Conservation (phyloP, 2,113 vertebrate species). For the Odobenus rosmarus region DNA sequence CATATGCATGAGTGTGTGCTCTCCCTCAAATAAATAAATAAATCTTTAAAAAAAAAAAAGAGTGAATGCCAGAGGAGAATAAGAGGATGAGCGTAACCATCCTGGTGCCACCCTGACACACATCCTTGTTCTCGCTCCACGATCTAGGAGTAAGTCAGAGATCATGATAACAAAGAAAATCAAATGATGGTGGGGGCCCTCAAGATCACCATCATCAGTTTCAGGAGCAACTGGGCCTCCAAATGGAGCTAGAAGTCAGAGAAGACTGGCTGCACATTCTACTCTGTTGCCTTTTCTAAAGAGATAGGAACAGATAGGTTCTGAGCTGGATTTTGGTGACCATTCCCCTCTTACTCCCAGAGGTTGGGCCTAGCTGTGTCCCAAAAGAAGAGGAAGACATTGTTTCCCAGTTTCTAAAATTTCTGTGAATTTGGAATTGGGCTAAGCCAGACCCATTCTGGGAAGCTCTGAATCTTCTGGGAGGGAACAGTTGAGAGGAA, state of each 20-base stretch:
- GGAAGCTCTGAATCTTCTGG: conserved; percentile 24
- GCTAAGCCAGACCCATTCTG: conserved; percentile 7
- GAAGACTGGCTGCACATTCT: too few species aligned
- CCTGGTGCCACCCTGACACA: not conserved
- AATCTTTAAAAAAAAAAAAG: not conserved
- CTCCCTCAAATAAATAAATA: not conserved
- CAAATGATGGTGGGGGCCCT: not conserved
- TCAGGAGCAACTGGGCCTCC: not conserved
- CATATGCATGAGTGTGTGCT: not conserved
- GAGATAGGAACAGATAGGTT: not conserved
- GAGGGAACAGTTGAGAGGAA: conserved; percentile 29
- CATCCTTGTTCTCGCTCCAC: not conserved
- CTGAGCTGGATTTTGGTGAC: not conserved
- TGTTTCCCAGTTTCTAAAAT: not conserved
- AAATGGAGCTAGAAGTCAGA: not conserved
- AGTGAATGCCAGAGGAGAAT: not conserved
- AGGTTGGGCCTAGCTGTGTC: not conserved
- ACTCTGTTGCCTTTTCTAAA: not conserved
- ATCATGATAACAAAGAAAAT: not conserved
- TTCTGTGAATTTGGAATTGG: not conserved
- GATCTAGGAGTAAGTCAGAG: not conserved
- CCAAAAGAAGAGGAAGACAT: not conserved
- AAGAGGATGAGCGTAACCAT: not conserved
- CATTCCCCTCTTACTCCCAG: not conserved
- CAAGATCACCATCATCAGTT: not conserved